Conservation (phyloP, 2,797 vertebrate genomes). For the Heterohyrax brucei region DNA sequence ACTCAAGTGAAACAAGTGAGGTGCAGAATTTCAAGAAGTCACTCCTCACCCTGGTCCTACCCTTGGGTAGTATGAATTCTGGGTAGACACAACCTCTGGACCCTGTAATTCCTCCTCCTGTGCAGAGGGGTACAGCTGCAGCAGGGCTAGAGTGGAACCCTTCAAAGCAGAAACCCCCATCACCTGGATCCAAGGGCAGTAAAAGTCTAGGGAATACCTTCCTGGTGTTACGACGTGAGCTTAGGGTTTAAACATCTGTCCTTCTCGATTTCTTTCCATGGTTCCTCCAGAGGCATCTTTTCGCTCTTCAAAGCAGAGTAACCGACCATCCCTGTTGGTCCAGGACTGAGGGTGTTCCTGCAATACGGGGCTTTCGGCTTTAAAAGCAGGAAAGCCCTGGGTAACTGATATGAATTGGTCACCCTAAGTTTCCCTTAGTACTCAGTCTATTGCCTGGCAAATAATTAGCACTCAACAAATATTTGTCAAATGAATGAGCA, state of each 20-base stretch:
- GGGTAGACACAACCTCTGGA: neutral
- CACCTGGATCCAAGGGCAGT: neutral
- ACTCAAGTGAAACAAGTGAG: neutral
- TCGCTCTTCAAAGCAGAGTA: neutral
- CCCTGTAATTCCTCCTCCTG: neutral
- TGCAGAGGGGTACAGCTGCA: neutral
- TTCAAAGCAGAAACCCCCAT: neutral
- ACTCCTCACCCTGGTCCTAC: neutral
- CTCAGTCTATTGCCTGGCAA: too few species aligned
- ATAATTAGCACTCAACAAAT: neutral
- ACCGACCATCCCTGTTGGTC: neutral
- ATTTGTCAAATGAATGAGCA: neutral
- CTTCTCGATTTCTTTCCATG: neutral
- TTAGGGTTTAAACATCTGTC: neutral
- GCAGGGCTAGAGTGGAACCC: neutral
- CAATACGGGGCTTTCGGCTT: neutral
- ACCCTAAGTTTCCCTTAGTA: neutral
- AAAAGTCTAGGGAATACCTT: neutral
- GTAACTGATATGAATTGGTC: neutral
- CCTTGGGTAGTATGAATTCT: neutral
- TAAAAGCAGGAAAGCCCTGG: neutral
- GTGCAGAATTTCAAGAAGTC: neutral
- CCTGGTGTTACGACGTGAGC: neutral
- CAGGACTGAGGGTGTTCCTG: neutral
- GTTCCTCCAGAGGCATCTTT: neutral